Evolutionary conservation across 2,797 vertebrate genomes (phyloP).

Genomic region (Buphagus erythrorhynchus): DNA sequence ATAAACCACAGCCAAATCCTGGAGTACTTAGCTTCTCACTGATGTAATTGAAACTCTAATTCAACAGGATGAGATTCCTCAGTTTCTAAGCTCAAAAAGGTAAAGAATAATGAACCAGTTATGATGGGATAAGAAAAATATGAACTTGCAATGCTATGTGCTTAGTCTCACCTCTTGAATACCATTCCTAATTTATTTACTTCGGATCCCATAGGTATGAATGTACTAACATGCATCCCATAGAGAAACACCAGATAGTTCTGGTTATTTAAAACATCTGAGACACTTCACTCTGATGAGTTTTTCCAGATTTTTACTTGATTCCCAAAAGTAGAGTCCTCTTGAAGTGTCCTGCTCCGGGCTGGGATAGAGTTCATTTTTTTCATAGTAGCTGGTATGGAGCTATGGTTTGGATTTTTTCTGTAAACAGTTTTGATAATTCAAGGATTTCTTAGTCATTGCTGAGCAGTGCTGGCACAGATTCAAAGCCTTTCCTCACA

Average conservation of each 20-base stretch:
- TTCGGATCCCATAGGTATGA: neutral
- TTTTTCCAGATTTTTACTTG: neutral
- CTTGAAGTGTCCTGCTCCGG: neutral
- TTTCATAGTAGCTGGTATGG: neutral
- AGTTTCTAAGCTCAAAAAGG: neutral
- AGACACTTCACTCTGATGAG: neutral
- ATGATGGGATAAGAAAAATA: neutral
- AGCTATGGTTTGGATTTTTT: neutral
- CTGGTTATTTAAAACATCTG: neutral
- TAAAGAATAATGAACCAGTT: neutral
- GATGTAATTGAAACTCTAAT: neutral
- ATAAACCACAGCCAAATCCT: neutral
- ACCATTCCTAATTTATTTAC: neutral
- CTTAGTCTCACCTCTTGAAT: neutral
- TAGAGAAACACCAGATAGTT: neutral
- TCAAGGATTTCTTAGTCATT: neutral
- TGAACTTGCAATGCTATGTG: neutral
- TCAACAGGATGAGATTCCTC: neutral
- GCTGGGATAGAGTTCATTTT: neutral
- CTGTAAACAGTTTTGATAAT: neutral
- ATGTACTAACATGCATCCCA: fast-evolving
- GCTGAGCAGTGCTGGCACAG: neutral
- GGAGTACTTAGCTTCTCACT: neutral
- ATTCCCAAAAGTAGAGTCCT: neutral
- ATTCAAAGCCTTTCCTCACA: neutral